These are phyloP conservation scores for Megalopta genalis DNA, from an alignment of 1,140 invertebrate genomes.

Conservation along the genomic window DNA sequence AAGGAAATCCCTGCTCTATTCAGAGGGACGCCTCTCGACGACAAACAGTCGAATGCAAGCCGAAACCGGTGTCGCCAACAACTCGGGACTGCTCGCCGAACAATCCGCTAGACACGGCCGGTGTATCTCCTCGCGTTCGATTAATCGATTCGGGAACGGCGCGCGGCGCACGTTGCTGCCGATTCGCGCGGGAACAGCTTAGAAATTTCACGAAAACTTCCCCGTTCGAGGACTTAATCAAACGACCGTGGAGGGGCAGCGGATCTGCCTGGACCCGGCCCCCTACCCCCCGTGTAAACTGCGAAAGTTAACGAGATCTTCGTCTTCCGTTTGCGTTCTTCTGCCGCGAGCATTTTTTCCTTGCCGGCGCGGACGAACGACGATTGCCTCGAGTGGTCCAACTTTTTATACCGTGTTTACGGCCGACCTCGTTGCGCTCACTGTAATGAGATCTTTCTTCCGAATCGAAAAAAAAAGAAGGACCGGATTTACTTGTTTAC, in stretches of 20 bases:
- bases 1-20: slow-evolving; percentile 26
- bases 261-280: too few species aligned
- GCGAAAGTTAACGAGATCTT: background rate
- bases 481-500: background rate
- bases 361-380: background rate
- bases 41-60: slow-evolving; percentile 17
- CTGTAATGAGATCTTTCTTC: background rate
- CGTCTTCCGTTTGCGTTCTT: background rate
- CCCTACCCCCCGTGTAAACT: background rate
- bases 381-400: background rate
- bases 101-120: too few species aligned
- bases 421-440: background rate
- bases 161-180: too few species aligned
- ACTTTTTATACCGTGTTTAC: background rate
- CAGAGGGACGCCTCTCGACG: slow-evolving; percentile 10
- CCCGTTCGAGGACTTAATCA: background rate
- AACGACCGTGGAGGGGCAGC: background rate
- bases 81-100: background rate
- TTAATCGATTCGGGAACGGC: background rate
- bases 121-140: background rate
- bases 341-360: background rate
- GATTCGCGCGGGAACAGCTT: background rate
- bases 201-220: background rate
- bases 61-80: background rate
- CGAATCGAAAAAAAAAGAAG: background rate